phyloP scores from a whole-genome alignment of 2,888 invertebrate genomes.

The Parnassius apollo region DNA sequence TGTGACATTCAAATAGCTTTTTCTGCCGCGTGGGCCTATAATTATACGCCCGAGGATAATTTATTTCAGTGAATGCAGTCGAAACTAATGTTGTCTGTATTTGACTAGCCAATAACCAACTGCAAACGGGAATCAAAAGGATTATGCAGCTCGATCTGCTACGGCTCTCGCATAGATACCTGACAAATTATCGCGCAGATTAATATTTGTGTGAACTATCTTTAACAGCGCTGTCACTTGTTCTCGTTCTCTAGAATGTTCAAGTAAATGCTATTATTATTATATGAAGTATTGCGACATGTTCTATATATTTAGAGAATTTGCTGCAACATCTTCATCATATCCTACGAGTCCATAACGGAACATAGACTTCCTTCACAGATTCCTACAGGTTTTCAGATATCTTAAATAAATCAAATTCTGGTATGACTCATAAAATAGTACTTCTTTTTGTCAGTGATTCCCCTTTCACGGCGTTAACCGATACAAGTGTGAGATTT shows the following conservation, averaged over 20 bases:
- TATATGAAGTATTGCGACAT: too few species aligned
- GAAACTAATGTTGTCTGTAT: slow-evolving; percentile 46
- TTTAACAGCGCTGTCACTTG: slow-evolving; percentile 10
- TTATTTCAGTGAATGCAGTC: slow-evolving; percentile 59
- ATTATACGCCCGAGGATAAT: slow-evolving; percentile 67
- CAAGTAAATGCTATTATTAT: too few species aligned
- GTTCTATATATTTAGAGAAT: too few species aligned
- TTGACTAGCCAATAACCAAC: slow-evolving; percentile 38
- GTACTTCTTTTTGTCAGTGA: too few species aligned
- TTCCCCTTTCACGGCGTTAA: too few species aligned
- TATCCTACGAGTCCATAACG: too few species aligned
- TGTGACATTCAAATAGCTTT: slow-evolving; percentile 70
- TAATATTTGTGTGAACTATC: slow-evolving; percentile 8
- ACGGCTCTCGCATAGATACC: slow-evolving; percentile 4
- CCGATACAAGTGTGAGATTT: too few species aligned
- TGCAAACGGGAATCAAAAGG: slow-evolving; percentile 10
- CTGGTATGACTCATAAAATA: too few species aligned
- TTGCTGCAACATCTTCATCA: too few species aligned
- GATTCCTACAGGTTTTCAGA: too few species aligned
- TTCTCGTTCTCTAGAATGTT: neutral
- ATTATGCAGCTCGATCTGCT: slow-evolving; percentile 12
- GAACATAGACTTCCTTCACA: too few species aligned
- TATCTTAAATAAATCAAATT: too few species aligned
- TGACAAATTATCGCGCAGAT: slow-evolving; percentile 18
- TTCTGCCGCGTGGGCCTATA: slow-evolving; percentile 66